phyloP scores from a whole-genome alignment of 2,113 vertebrate species.

The Mohoua ochrocephala region DNA sequence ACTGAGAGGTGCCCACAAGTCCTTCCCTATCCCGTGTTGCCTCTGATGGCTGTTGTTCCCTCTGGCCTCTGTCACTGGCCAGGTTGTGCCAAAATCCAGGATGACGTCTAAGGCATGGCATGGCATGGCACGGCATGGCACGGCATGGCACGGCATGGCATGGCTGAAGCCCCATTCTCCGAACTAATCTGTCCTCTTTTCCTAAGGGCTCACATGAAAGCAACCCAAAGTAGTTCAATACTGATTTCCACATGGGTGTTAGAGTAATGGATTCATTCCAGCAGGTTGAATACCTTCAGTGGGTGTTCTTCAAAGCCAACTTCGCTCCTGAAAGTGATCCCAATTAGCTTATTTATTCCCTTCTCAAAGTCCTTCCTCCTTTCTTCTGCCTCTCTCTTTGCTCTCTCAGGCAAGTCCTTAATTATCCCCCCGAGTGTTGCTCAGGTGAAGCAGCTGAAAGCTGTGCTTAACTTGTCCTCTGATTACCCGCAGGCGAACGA shows the following conservation, averaged over 20 bases:
- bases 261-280: neutral
- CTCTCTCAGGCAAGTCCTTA: neutral
- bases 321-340: conserved; percentile 38
- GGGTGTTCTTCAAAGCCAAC: conserved; percentile 35
- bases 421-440: conserved; percentile 32
- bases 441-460: conserved; percentile 14
- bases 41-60: neutral
- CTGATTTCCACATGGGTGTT: neutral
- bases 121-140: too few relatives aligned
- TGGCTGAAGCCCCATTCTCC: neutral
- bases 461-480: neutral
- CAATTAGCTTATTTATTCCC: neutral
- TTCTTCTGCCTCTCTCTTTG: neutral
- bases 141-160: neutral
- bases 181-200: neutral
- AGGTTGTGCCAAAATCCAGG: neutral
- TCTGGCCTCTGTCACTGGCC: neutral
- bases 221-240: neutral
- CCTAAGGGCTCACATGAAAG: conserved; percentile 10
- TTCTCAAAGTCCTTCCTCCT: neutral
- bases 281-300: conserved; percentile 1
- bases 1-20: neutral
- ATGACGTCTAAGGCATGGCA: neutral
- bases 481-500: neutral
- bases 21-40: neutral